Evolutionary conservation across 2,888 invertebrate species (phyloP).

Genomic region (Lochmaea crataegi): DNA sequence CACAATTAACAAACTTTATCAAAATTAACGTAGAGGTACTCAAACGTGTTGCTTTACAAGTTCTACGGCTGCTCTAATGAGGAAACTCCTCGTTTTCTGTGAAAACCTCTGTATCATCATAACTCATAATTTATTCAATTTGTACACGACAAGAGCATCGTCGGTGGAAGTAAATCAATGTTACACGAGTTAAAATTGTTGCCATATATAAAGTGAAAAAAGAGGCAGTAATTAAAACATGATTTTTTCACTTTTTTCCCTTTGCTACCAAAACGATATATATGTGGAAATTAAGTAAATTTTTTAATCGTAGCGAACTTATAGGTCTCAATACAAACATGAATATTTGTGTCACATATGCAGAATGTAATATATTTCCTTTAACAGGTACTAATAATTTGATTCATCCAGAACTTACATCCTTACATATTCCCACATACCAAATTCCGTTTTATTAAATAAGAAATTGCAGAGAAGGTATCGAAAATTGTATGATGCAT

Average conservation of each 20-base stretch:
- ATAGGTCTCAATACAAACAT: too few relatives aligned
- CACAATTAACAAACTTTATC: slow-evolving; percentile 2
- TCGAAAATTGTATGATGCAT: too few relatives aligned
- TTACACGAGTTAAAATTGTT: background rate
- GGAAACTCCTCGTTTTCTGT: background rate
- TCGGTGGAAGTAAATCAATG: background rate
- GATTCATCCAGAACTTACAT: too few relatives aligned
- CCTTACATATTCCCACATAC: too few relatives aligned
- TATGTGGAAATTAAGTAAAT: too few relatives aligned
- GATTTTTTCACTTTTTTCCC: background rate
- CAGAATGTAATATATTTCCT: too few relatives aligned
- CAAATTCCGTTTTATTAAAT: too few relatives aligned
- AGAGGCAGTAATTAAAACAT: background rate
- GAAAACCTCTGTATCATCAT: background rate
- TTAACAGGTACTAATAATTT: too few relatives aligned
- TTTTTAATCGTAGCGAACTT: too few relatives aligned
- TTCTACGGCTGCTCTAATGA: background rate
- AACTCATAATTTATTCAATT: slow-evolving; percentile 16
- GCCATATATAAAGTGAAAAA: background rate
- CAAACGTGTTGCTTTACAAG: slow-evolving; percentile 5
- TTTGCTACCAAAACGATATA: too few relatives aligned
- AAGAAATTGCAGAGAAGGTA: too few relatives aligned
- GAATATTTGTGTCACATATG: too few relatives aligned
- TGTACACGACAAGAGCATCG: background rate
- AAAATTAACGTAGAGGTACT: slow-evolving; percentile 2